Evolutionary conservation across 2,113 vertebrate species (phyloP).

Genomic region (Willisornis vidua): DNA sequence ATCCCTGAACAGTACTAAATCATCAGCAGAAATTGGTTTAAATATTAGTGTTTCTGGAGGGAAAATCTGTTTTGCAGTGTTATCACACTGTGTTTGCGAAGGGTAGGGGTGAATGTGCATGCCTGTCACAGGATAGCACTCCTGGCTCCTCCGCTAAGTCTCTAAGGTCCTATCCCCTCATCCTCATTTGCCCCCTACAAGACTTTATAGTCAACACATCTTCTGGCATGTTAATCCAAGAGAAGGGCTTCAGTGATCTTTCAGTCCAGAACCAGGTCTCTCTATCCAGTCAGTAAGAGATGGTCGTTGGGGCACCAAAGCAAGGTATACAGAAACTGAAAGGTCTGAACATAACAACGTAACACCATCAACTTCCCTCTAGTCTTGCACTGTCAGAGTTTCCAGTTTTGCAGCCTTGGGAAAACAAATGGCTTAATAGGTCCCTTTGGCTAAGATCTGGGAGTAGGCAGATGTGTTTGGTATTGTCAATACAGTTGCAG

Average conservation of each 20-base stretch:
- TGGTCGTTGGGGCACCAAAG: background rate
- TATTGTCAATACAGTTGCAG: background rate
- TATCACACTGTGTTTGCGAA: background rate
- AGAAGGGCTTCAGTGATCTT: background rate
- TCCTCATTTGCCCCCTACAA: background rate
- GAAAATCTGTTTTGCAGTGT: background rate
- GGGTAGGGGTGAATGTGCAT: accelerated
- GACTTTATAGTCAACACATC: background rate
- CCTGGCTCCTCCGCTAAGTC: background rate
- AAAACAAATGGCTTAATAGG: background rate
- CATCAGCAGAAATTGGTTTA: background rate
- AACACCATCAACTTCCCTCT: background rate
- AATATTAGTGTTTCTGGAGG: background rate
- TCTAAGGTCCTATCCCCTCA: background rate
- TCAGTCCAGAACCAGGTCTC: background rate
- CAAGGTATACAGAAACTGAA: background rate
- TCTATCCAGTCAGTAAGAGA: background rate
- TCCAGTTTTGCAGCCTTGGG: background rate
- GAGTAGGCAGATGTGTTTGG: background rate
- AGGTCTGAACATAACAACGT: background rate
- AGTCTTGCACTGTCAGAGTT: background rate
- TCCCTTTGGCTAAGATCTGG: background rate
- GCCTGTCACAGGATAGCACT: background rate
- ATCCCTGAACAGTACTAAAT: background rate
- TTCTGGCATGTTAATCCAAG: background rate